Conservation (phyloP, 2,888 invertebrate genomes). For the Rhimphoctona megacephalus region DNA sequence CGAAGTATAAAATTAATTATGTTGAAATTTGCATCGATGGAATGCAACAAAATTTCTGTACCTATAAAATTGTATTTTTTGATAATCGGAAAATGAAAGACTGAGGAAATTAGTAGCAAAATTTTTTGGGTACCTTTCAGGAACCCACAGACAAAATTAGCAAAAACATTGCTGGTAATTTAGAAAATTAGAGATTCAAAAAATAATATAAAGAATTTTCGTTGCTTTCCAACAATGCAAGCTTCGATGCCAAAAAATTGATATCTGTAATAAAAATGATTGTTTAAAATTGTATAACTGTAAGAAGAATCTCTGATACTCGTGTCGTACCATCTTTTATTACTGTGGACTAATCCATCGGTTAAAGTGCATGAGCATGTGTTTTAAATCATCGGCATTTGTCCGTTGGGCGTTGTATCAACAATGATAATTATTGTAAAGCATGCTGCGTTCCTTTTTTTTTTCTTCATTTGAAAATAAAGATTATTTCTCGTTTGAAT, state of each 20-base stretch:
- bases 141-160: not conserved
- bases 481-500: conserved; percentile 79
- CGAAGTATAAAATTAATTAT: not conserved
- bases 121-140: not conserved
- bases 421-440: conserved; percentile 77
- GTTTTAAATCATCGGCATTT: conserved; percentile 74
- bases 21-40: conserved; percentile 1
- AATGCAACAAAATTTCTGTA: not conserved
- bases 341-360: conserved; percentile 65
- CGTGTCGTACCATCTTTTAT: conserved; percentile 19
- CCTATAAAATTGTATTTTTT: not conserved
- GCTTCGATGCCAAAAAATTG: not conserved
- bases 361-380: conserved; percentile 79
- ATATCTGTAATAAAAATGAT: not conserved
- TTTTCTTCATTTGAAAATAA: conserved; percentile 74
- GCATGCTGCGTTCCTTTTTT: conserved; percentile 77
- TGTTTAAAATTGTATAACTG: not conserved
- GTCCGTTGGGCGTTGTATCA: conserved; percentile 70
- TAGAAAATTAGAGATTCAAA: not conserved
- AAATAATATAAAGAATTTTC: not conserved
- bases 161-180: not conserved
- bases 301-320: conserved; percentile 3
- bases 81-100: not conserved
- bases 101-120: not conserved
- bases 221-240: not conserved